phyloP scores from a whole-genome alignment of 92 coral and sea anemone species.

The Meandrina meandrites region DNA sequence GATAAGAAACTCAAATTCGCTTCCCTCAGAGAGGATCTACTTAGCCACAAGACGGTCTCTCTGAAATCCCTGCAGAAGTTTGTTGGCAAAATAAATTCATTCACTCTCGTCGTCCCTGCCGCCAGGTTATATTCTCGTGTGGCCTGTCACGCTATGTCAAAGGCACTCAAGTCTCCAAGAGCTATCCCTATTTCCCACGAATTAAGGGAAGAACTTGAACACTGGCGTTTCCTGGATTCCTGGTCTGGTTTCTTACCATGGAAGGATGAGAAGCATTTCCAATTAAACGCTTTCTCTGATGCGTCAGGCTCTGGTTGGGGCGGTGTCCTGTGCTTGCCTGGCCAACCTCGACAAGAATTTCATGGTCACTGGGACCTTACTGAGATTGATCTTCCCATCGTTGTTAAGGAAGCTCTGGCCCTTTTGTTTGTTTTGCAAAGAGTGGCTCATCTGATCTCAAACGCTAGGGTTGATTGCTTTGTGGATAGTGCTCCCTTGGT shows the following conservation, averaged over 20 bases:
- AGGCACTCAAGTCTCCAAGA: background rate
- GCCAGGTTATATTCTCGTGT: too few species aligned
- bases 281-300: conserved; percentile 21
- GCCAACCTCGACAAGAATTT: background rate
- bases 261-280: conserved; percentile 36
- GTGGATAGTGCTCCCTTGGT: too few species aligned
- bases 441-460: too few species aligned
- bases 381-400: conserved; percentile 26
- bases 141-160: background rate
- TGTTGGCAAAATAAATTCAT: too few species aligned
- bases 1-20: background rate
- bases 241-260: conserved; percentile 46
- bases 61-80: too few species aligned
- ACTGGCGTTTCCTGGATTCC: conserved; percentile 32
- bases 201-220: background rate
- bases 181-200: conserved; percentile 2
- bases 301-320: conserved; percentile 47
- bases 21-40: background rate
- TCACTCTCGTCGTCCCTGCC: too few species aligned
- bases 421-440: conserved; percentile 9
- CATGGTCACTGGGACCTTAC: conserved; percentile 18
- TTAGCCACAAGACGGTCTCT: too few species aligned
- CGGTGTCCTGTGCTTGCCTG: conserved; percentile 30
- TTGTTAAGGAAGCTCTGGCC: conserved; percentile 29
- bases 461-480: too few species aligned